These are phyloP conservation scores for Xiphophorus couchianus DNA, from an alignment of 2,113 vertebrate genomes.

Conservation along the genomic window DNA sequence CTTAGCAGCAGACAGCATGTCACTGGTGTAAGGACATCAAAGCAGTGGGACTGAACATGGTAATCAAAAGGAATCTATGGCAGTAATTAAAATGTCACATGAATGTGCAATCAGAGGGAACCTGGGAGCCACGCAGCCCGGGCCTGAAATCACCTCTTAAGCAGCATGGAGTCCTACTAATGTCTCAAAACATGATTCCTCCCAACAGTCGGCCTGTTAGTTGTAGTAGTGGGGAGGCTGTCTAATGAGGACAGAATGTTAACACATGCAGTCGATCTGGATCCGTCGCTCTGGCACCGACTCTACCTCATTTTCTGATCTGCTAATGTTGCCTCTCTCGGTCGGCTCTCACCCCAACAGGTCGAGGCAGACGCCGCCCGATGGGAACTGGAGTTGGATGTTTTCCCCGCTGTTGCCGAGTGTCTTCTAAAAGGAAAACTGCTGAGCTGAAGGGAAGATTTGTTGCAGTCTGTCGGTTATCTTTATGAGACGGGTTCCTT, in stretches of 20 bases:
- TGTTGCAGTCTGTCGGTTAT: neutral
- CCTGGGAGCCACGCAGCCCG: slow-evolving; percentile 21
- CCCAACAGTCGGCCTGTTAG: slow-evolving; percentile 28
- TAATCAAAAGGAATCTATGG: slow-evolving; percentile 64
- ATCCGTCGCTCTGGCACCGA: slow-evolving; percentile 4
- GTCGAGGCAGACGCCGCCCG: neutral
- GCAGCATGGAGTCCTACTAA: slow-evolving; percentile 46
- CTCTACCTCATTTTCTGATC: neutral
- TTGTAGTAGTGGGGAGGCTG: slow-evolving; percentile 32
- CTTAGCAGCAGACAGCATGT: slow-evolving; percentile 64
- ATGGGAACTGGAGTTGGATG: neutral
- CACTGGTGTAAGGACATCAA: slow-evolving; percentile 64
- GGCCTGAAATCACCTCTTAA: slow-evolving; percentile 50
- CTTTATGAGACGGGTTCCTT: neutral
- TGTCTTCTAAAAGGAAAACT: neutral
- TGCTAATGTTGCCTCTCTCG: neutral
- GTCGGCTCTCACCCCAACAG: neutral
- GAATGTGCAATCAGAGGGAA: slow-evolving; percentile 60
- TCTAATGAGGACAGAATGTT: slow-evolving; percentile 49
- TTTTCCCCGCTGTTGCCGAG: neutral
- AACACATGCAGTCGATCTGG: slow-evolving; percentile 7
- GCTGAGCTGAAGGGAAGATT: neutral
- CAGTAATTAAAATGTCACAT: slow-evolving; percentile 77
- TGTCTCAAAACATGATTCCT: slow-evolving; percentile 36
- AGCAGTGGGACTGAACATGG: slow-evolving; percentile 59